These are phyloP conservation scores for Phenganax marumi DNA, from an alignment of 92 coral and sea anemone species.

Conservation along the genomic window DNA sequence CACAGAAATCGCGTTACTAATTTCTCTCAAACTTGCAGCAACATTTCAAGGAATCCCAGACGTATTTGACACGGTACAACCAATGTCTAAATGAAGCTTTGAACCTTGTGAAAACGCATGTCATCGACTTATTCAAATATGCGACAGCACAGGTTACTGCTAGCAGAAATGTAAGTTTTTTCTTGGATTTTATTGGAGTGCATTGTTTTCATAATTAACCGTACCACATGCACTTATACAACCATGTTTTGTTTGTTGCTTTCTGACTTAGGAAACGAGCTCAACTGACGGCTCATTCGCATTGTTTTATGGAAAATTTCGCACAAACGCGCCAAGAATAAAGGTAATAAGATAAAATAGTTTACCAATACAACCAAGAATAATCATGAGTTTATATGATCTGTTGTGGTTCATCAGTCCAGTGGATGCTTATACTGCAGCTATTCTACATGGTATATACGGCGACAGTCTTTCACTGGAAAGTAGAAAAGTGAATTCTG, in stretches of 20 bases:
- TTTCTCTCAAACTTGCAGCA: conserved; percentile 57
- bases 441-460: no score
- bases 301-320: conserved; percentile 91
- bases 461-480: no score
- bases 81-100: conserved; percentile 96
- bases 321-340: conserved; percentile 98
- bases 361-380: neutral
- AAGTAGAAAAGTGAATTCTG: neutral
- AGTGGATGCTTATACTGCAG: neutral
- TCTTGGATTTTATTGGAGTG: neutral
- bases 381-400: neutral
- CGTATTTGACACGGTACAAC: conserved; percentile 77
- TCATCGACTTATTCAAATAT: conserved; percentile 76
- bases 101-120: conserved; percentile 83
- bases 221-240: neutral
- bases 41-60: conserved; percentile 84
- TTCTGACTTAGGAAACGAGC: conserved; percentile 52
- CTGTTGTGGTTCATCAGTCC: neutral
- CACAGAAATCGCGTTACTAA: neutral
- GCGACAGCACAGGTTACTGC: conserved; percentile 90
- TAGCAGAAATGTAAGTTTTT: conserved; percentile 61
- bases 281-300: conserved; percentile 92
- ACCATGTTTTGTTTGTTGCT: neutral
- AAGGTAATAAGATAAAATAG: conserved; percentile 55
- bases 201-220: neutral